phyloP scores from a whole-genome alignment of 2,113 vertebrate genomes.

The Antechinus stuartii region DNA sequence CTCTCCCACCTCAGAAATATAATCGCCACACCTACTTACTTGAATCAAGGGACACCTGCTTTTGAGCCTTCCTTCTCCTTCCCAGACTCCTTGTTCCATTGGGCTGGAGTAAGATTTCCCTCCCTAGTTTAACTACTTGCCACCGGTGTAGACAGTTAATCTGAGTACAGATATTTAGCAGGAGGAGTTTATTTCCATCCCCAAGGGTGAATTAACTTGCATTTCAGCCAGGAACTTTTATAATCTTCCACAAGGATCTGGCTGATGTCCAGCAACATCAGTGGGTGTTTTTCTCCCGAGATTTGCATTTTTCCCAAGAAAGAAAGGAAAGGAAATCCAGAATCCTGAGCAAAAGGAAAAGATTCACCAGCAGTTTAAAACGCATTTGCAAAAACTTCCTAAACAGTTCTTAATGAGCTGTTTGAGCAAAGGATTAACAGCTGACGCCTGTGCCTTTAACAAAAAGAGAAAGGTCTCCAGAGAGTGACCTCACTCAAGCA shows the following conservation, averaged over 20 bases:
- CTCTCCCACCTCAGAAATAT: slow-evolving; percentile 1
- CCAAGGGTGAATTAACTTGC: slow-evolving; percentile 18
- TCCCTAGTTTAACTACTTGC: slow-evolving; percentile 33
- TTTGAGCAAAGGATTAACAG: slow-evolving; percentile 73
- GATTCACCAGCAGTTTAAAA: slow-evolving; percentile 67
- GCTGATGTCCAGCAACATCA: background rate
- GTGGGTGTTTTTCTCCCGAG: background rate
- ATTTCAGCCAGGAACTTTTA: slow-evolving; percentile 40
- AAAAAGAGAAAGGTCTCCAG: slow-evolving; percentile 63
- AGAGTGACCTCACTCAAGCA: slow-evolving; percentile 47
- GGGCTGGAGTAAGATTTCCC: slow-evolving; percentile 28
- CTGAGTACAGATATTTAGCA: background rate
- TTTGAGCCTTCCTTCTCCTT: background rate
- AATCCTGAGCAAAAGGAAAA: slow-evolving; percentile 28
- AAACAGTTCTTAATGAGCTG: slow-evolving; percentile 55
- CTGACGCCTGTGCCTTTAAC: background rate
- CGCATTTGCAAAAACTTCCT: slow-evolving; percentile 56
- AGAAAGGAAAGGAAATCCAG: slow-evolving; percentile 16
- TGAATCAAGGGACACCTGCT: background rate
- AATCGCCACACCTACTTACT: background rate
- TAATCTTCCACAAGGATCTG: slow-evolving; percentile 7
- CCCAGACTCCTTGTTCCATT: background rate
- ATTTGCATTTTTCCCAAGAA: slow-evolving; percentile 49
- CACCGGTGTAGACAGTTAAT: background rate
- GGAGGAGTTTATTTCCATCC: background rate